Conservation (phyloP, 2,888 invertebrate genomes). For the Scelioninae gen. 2 region DNA sequence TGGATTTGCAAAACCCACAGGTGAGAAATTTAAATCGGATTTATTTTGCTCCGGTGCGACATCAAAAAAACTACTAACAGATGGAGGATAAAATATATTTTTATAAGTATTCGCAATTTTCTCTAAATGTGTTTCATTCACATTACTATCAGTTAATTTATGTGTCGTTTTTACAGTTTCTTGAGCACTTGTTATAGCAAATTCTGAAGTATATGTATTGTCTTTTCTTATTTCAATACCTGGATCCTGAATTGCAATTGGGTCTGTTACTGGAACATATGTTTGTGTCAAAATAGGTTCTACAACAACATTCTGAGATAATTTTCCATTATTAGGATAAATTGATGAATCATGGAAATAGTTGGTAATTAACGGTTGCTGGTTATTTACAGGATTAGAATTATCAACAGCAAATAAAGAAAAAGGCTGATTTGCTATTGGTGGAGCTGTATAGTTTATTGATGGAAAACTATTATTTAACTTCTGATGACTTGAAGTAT, state of each 20-base stretch:
- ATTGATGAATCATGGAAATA: constrained; percentile 11
- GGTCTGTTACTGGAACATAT: constrained; percentile 67
- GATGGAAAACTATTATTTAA: constrained; percentile 3
- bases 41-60: constrained; percentile 26
- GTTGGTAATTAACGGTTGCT: constrained; percentile 8
- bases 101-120: neutral
- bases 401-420: neutral
- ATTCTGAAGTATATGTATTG: constrained; percentile 1
- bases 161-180: constrained; percentile 32
- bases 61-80: constrained; percentile 56
- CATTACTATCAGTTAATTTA: constrained; percentile 62
- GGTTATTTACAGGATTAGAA: neutral
- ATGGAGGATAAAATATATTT: too few relatives aligned
- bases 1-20: constrained; percentile 1
- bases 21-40: constrained; percentile 52
- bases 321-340: neutral
- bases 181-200: neutral
- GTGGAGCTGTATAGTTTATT: neutral
- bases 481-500: constrained; percentile 1
- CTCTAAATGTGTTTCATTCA: constrained; percentile 39
- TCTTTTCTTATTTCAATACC: constrained; percentile 4
- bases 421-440: neutral
- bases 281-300: constrained; percentile 35
- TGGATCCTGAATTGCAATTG: constrained; percentile 61
- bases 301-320: neutral